phyloP scores from a whole-genome alignment of 2,888 invertebrate genomes.

The Craniophora ligustri region DNA sequence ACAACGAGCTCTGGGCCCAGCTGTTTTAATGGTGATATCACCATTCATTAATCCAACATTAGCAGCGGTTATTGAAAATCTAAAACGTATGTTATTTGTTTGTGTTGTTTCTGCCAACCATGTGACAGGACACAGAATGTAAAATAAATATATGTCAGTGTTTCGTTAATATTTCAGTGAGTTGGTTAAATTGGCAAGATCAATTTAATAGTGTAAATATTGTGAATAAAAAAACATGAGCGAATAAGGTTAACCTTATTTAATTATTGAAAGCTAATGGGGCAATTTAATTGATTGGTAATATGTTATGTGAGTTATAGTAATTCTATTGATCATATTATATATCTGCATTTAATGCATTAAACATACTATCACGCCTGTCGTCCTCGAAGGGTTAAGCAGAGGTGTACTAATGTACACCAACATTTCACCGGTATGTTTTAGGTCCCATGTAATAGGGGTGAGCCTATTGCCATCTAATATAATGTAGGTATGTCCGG shows the following conservation, averaged over 20 bases:
- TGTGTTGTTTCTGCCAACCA: conserved; percentile 3
- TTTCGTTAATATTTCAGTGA: conserved; percentile 17
- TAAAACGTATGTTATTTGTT: conserved; percentile 12
- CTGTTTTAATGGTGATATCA: neutral
- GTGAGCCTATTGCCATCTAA: too few species aligned
- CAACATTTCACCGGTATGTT: too few species aligned
- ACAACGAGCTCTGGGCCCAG: neutral
- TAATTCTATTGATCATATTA: neutral
- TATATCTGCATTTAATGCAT: too few species aligned
- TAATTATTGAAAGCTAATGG: neutral
- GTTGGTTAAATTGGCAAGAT: conserved; percentile 2
- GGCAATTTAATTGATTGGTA: neutral
- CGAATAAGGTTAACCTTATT: too few species aligned
- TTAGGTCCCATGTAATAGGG: too few species aligned
- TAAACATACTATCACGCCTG: too few species aligned
- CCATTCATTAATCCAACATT: neutral
- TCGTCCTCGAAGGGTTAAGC: too few species aligned
- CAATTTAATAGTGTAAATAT: neutral
- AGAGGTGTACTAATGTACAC: too few species aligned
- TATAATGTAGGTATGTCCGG: too few species aligned
- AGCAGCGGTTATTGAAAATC: conserved; percentile 5
- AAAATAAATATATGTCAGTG: conserved; percentile 18
- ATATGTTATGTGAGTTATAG: neutral
- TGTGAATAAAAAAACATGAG: neutral
- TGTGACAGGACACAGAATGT: conserved; percentile 8